Conservation (phyloP, 1,140 invertebrate species). For the Bradynema listronoti region DNA sequence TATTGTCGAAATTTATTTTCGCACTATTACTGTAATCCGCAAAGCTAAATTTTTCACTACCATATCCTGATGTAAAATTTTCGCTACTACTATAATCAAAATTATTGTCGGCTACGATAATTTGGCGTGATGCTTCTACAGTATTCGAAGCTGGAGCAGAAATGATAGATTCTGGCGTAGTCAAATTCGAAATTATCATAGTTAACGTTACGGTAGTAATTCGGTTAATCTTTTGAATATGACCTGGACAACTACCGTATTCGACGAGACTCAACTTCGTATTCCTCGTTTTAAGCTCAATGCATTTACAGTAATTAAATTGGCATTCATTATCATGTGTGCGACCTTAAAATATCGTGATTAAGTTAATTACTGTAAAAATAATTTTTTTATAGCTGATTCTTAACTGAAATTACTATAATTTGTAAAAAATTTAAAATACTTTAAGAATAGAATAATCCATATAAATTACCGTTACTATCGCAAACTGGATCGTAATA, state of each 20-base stretch:
- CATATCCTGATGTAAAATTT: not conserved
- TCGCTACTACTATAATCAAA: not conserved
- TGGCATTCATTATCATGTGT: conserved; percentile 28
- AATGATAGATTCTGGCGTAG: not conserved
- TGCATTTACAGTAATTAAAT: conserved; percentile 26
- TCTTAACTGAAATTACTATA: conserved; percentile 8
- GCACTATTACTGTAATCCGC: no score
- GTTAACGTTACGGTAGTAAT: not conserved
- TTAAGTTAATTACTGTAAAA: not conserved
- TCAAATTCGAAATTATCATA: not conserved
- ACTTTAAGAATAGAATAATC: not conserved
- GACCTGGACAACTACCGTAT: not conserved
- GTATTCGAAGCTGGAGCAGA: not conserved
- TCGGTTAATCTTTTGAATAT: not conserved
- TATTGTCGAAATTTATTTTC: no score
- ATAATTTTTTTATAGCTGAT: not conserved
- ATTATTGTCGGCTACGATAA: not conserved
- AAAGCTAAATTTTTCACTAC: no score
- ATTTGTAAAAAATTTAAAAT: not conserved
- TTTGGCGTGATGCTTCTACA: not conserved
- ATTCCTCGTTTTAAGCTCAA: not conserved
- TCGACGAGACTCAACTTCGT: conserved; percentile 2
- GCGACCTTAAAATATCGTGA: conserved; percentile 22
- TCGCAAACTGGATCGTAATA: conserved; percentile 35
- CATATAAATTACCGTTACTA: conserved; percentile 22